phyloP scores from a whole-genome alignment of 1,140 invertebrate genomes.

The Cyrtorhinus lividipennis region DNA sequence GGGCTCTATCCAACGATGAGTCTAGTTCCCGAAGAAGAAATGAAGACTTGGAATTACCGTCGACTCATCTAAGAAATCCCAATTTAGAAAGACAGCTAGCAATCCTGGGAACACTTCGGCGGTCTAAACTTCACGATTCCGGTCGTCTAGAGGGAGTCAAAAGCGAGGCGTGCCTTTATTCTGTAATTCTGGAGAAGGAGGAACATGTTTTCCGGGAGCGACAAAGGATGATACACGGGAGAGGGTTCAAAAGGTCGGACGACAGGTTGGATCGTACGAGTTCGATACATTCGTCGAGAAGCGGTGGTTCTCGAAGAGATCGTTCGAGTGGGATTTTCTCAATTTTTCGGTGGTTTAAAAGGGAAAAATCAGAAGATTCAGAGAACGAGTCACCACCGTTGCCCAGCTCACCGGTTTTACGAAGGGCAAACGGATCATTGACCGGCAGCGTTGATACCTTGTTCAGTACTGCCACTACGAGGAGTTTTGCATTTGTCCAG shows the following conservation, averaged over 20 bases:
- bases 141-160: not conserved
- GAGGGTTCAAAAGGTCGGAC: conserved; percentile 9
- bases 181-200: not conserved
- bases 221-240: not conserved
- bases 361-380: conserved; percentile 24
- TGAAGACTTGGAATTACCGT: not conserved
- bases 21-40: not conserved
- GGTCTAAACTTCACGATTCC: not conserved
- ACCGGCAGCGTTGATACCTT: conserved; percentile 40
- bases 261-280: not conserved
- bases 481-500: conserved; percentile 52
- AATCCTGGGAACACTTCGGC: not conserved
- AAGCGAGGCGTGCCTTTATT: conserved; percentile 2
- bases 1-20: not conserved
- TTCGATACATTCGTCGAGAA: conserved; percentile 13
- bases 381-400: conserved; percentile 11
- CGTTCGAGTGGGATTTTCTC: conserved; percentile 32
- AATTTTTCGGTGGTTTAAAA: conserved; percentile 36
- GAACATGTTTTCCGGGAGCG: not conserved
- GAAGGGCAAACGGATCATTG: conserved; percentile 30
- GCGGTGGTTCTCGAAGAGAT: conserved; percentile 17
- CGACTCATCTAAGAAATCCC: not conserved
- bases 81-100: conserved; percentile 3
- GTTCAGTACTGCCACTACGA: conserved; percentile 51
- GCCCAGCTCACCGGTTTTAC: conserved; percentile 19